Evolutionary conservation across 2,888 invertebrate genomes (phyloP).

Genomic region (Drosophila vallismaia): DNA sequence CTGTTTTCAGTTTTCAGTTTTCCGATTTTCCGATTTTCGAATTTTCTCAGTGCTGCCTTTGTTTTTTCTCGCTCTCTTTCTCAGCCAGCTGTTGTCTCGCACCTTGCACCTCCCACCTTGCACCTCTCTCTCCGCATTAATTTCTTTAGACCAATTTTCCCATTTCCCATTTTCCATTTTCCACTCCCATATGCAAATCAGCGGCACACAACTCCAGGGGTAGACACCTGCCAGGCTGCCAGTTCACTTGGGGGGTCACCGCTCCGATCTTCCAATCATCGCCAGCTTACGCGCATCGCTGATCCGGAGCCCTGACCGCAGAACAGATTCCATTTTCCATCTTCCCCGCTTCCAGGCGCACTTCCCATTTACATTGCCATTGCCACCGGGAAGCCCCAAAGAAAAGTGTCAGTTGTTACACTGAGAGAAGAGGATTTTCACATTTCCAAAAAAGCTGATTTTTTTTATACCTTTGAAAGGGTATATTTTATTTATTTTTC

Average conservation of each 20-base stretch:
- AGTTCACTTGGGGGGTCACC: conserved; percentile 24
- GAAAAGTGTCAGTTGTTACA: neutral
- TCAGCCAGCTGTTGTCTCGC: neutral
- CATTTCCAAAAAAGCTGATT: too few species aligned
- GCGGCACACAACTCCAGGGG: conserved; percentile 9
- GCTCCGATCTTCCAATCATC: conserved; percentile 34
- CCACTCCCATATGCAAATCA: neutral
- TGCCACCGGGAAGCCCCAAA: conserved; percentile 6
- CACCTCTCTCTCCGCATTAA: too few species aligned
- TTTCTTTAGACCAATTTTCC: neutral
- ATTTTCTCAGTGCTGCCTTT: conserved; percentile 8
- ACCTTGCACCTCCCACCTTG: neutral
- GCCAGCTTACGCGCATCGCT: conserved; percentile 39
- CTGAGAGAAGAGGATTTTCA: neutral
- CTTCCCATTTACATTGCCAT: neutral
- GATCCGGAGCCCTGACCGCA: conserved; percentile 26
- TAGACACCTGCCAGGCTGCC: conserved; percentile 17
- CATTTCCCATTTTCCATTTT: neutral
- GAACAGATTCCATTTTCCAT: conserved; percentile 6
- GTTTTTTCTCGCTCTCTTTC: conserved; percentile 2
- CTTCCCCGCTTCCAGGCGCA: neutral
- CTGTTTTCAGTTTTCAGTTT: neutral
- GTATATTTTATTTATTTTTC: too few species aligned
- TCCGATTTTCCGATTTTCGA: conserved; percentile 1
- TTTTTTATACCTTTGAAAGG: too few species aligned